These are phyloP conservation scores for Hemiprocne comata DNA, from an alignment of 2,113 vertebrate genomes.

Conservation along the genomic window DNA sequence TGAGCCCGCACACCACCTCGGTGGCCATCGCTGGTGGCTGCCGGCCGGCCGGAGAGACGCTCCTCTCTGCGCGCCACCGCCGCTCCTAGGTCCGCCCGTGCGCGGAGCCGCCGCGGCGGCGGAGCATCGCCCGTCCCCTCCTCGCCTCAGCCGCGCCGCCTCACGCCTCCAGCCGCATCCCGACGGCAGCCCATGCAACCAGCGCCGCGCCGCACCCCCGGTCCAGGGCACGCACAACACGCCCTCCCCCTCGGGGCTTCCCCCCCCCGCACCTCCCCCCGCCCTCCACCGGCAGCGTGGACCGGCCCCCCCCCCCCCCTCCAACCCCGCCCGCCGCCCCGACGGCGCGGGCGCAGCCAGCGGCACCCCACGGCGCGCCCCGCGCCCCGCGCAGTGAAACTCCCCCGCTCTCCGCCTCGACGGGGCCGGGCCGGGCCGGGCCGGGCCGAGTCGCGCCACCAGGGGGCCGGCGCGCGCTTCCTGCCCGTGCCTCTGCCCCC, in stretches of 20 bases:
- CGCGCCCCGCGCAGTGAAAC: not conserved
- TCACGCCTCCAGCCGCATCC: slow-evolving; percentile 50
- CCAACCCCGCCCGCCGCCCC: not conserved
- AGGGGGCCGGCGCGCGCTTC: not conserved
- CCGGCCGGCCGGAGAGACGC: slow-evolving; percentile 30
- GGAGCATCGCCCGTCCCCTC: slow-evolving; percentile 54
- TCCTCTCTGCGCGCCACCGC: slow-evolving; percentile 34
- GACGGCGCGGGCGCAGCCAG: not conserved
- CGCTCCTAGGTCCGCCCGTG: slow-evolving; percentile 68
- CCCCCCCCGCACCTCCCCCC: not conserved
- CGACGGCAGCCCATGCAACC: slow-evolving; percentile 34
- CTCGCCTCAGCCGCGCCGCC: slow-evolving; percentile 43
- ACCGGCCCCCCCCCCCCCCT: not conserved
- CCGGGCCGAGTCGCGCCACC: no score
- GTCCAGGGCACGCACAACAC: slow-evolving; percentile 74
- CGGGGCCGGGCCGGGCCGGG: not conserved
- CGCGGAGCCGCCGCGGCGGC: slow-evolving; percentile 57
- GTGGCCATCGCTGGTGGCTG: slow-evolving; percentile 84
- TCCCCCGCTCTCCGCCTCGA: not conserved
- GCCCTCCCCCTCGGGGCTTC: slow-evolving; percentile 55
- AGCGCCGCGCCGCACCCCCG: not conserved
- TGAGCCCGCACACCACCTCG: slow-evolving; percentile 92
- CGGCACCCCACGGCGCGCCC: not conserved
- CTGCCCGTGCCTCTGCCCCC: no score
- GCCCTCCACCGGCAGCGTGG: not conserved